phyloP scores from a whole-genome alignment of 2,113 vertebrate genomes.

The Perca flavescens region DNA sequence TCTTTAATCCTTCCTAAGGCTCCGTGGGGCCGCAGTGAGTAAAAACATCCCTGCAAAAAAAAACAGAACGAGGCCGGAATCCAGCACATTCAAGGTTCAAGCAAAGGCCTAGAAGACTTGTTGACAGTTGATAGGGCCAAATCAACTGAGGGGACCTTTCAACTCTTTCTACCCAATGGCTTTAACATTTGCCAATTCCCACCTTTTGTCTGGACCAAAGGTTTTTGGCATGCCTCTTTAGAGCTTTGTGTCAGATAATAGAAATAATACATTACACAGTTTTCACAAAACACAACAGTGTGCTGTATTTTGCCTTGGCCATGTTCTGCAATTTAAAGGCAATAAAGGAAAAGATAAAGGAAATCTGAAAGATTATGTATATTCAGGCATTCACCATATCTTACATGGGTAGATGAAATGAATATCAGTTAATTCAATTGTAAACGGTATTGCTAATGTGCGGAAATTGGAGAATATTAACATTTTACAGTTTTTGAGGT shows the following conservation, averaged over 20 bases:
- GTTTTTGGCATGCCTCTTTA: constrained; percentile 4
- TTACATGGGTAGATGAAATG: not conserved
- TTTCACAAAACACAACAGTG: constrained; percentile 14
- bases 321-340: constrained; percentile 13
- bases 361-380: not conserved
- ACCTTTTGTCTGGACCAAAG: constrained; percentile 25
- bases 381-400: not conserved
- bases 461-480: not conserved
- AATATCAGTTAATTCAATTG: not conserved
- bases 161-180: constrained; percentile 39
- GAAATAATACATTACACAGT: constrained; percentile 27
- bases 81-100: constrained; percentile 74
- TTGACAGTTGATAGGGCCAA: constrained; percentile 69
- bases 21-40: constrained; percentile 65
- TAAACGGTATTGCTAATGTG: not conserved
- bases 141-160: constrained; percentile 65
- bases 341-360: not conserved
- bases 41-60: constrained; percentile 72
- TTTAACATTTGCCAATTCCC: constrained; percentile 30
- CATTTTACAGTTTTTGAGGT: not conserved
- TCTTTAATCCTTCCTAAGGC: constrained; percentile 80
- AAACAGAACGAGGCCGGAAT: constrained; percentile 68
- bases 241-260: constrained; percentile 25
- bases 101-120: constrained; percentile 71
- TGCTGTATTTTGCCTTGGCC: constrained; percentile 5